Evolutionary conservation across 2,888 invertebrate genomes (phyloP), one percentile per base, ranked within the genome.

Genomic region (Aproaerema taeniolella): DNA sequence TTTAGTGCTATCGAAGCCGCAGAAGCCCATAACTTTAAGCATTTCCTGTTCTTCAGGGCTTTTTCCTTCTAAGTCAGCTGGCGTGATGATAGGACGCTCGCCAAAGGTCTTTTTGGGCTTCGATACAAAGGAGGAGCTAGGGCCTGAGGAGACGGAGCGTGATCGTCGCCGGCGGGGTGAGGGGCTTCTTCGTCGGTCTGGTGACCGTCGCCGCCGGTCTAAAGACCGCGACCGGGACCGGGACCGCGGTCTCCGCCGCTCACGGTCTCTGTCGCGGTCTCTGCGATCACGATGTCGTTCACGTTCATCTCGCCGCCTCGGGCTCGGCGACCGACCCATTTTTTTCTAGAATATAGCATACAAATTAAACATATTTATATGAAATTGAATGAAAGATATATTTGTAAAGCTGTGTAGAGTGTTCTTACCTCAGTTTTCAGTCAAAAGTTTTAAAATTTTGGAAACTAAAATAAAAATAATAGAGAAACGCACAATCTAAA

Each of bases 21-120:
- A 94, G 77, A 99, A 99, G 11, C 99, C 99, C 98, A 99, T 98
- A 45, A 95, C 83, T 74, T 94, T 94, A 82, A 97, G 91, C 97
- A 99, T 98, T 72, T 96, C 96, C 57, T 95, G 93, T 76, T 97
- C 96, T 59, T 96, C 96, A 1, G 94, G 92, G 14, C 93, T 91
- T 81, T 97, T 96, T 13, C 96, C 97, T 77, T 94, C 94, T 54
- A 97, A 86, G 76, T 97, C 96, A 10, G 95, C 94, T 47, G 95
- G 96, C 61, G 90, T 89, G 49, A 93, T 88, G 51, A 89, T 88
- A 11, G 92, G 92, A 38, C 91, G 88, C 55, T 91, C 91, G 17
- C 76, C 70, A 48, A 79, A 82, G 1, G 72, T 67, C 42, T 82
- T 85, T 43, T 69, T 79, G 1, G 72, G 72, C 46, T 78, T 82